These are phyloP conservation scores for Zosterops lateralis DNA, from an alignment of 2,113 vertebrate species.

Conservation along the genomic window DNA sequence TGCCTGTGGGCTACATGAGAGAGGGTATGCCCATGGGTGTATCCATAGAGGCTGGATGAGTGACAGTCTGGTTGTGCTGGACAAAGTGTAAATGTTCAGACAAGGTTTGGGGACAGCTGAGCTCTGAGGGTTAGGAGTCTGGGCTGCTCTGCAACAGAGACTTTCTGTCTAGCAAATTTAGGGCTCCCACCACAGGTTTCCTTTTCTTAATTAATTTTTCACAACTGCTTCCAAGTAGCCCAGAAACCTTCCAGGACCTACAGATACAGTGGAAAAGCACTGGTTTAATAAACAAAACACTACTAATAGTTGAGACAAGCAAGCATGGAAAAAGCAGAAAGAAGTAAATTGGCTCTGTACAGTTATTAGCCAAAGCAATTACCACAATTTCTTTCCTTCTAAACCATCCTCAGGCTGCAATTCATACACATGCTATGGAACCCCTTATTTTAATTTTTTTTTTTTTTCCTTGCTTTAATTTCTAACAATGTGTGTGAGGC, in stretches of 20 bases:
- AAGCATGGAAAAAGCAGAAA: background rate
- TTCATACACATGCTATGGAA: background rate
- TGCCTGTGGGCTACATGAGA: background rate
- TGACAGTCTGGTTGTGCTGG: background rate
- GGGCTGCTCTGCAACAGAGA: background rate
- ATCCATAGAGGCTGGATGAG: background rate
- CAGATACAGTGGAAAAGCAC: background rate
- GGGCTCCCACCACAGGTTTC: background rate
- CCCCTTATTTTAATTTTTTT: background rate
- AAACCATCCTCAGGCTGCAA: background rate
- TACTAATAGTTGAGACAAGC: background rate
- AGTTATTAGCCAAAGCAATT: background rate
- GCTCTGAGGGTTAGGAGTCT: background rate
- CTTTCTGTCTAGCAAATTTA: background rate
- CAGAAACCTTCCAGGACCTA: background rate
- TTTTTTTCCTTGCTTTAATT: background rate
- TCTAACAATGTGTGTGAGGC: background rate
- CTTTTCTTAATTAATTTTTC: background rate
- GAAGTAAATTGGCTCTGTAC: background rate
- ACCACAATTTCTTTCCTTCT: background rate
- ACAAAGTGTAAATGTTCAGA: background rate
- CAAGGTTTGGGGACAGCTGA: background rate
- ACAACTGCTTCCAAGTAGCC: background rate
- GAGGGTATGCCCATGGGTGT: no score
- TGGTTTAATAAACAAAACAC: background rate